These are phyloP conservation scores for Cyprinodon tularosa DNA, from an alignment of 2,113 vertebrate genomes.

Conservation along the genomic window DNA sequence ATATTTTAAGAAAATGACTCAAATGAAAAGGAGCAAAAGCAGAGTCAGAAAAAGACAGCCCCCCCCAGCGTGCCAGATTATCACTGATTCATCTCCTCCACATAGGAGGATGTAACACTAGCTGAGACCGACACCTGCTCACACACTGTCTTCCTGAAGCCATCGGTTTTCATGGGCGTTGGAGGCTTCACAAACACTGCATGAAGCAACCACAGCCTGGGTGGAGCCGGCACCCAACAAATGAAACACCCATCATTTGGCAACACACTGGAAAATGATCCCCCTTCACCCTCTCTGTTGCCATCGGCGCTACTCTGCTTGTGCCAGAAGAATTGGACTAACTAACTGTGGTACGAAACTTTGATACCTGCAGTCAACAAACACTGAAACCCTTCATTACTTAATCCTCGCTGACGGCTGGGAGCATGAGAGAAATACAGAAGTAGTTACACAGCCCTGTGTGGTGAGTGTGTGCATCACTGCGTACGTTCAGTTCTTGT, in stretches of 20 bases:
- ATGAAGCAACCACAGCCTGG: slow-evolving; percentile 68
- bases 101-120: not conserved
- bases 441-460: slow-evolving; percentile 34
- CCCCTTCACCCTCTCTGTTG: slow-evolving; percentile 6
- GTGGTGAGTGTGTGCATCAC: slow-evolving; percentile 28
- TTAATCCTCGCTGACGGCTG: slow-evolving; percentile 4
- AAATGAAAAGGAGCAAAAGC: not conserved
- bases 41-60: not conserved
- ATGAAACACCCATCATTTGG: slow-evolving; percentile 60
- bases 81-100: no score
- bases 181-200: slow-evolving; percentile 32
- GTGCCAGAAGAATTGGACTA: slow-evolving; percentile 5
- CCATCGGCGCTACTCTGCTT: slow-evolving; percentile 2
- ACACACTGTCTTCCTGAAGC: slow-evolving; percentile 25
- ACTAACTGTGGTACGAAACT: slow-evolving; percentile 22
- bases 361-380: not conserved
- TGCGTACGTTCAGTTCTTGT: slow-evolving; percentile 63
- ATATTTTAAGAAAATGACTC: not conserved
- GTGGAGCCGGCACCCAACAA: slow-evolving; percentile 54
- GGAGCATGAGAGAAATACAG: slow-evolving; percentile 45
- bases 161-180: slow-evolving; percentile 53
- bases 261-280: slow-evolving; percentile 52
- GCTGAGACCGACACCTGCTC: slow-evolving; percentile 5
- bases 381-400: not conserved
- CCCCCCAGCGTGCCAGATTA: not conserved